A percentile compares a stretch with the other conserved stretches of the same genome.
Evolutionary conservation across 1,140 invertebrate genomes (phyloP).

Genomic region (Dicyema japonicum): DNA sequence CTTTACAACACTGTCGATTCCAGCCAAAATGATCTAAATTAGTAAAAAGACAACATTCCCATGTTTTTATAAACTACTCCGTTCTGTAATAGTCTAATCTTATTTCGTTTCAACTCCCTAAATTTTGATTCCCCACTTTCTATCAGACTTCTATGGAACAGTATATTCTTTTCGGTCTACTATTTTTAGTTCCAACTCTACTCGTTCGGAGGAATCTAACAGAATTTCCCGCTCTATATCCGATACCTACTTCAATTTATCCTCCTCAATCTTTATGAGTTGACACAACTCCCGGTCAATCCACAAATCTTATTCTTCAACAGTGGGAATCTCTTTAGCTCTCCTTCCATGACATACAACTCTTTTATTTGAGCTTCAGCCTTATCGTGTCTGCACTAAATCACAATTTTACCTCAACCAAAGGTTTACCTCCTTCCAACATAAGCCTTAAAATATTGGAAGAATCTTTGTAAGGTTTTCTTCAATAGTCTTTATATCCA

Average conservation of each 20-base stretch:
- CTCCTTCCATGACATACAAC: conserved; percentile 80
- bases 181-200: conserved; percentile 22
- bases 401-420: too few relatives aligned
- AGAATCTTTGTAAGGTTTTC: too few relatives aligned
- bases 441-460: too few relatives aligned
- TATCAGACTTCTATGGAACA: not conserved
- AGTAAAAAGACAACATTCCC: conserved; percentile 38
- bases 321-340: conserved; percentile 73
- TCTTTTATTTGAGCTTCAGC: conserved; percentile 95
- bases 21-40: conserved; percentile 3
- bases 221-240: conserved; percentile 2
- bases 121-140: too few relatives aligned
- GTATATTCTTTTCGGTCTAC: not conserved
- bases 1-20: conserved; percentile 16
- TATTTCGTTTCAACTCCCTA: conserved; percentile 69
- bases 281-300: conserved; percentile 53
- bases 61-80: conserved; percentile 61
- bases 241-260: conserved; percentile 24
- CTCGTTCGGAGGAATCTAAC: conserved; percentile 1
- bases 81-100: conserved; percentile 70
- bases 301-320: conserved; percentile 75
- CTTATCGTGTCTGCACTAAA: too few relatives aligned
- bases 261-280: conserved; percentile 22
- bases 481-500: too few relatives aligned
- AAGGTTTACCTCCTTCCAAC: too few relatives aligned